Conservation (phyloP, 2,113 vertebrate species). For the Thamnophis sirtalis region DNA sequence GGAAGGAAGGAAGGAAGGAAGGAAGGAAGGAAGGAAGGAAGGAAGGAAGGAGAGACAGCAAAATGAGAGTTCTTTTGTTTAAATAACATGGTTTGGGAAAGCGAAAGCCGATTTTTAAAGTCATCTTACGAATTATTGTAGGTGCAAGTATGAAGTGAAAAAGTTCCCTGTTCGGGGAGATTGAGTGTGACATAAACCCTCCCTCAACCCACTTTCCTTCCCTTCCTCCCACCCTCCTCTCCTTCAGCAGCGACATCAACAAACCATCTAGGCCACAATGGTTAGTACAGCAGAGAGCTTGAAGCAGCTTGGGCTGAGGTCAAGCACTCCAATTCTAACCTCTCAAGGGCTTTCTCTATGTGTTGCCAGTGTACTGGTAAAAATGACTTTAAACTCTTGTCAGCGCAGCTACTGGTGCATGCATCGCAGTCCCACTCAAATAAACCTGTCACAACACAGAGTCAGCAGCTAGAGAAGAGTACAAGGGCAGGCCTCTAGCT, state of each 20-base stretch:
- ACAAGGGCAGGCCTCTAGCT: conserved; percentile 82
- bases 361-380: conserved; percentile 79
- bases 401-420: conserved; percentile 80
- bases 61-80: background rate
- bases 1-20: background rate
- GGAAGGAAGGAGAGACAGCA: background rate
- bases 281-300: conserved; percentile 51
- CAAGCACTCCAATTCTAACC: conserved; percentile 70
- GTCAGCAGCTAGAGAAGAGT: conserved; percentile 76
- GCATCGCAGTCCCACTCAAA: conserved; percentile 83
- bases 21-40: background rate
- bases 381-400: conserved; percentile 87
- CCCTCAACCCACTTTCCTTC: background rate
- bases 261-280: conserved; percentile 35
- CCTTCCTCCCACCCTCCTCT: background rate
- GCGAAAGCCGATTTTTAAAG: conserved; percentile 3
- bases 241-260: conserved; percentile 17
- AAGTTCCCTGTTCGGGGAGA: conserved; percentile 5
- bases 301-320: conserved; percentile 68
- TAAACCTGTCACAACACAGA: conserved; percentile 86
- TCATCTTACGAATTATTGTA: conserved; percentile 24
- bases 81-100: conserved; percentile 29
- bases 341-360: conserved; percentile 76
- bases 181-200: conserved; percentile 29
- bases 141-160: conserved; percentile 22